Evolutionary conservation across 2,888 invertebrate species (phyloP).

Genomic region (Morinoia aosen): DNA sequence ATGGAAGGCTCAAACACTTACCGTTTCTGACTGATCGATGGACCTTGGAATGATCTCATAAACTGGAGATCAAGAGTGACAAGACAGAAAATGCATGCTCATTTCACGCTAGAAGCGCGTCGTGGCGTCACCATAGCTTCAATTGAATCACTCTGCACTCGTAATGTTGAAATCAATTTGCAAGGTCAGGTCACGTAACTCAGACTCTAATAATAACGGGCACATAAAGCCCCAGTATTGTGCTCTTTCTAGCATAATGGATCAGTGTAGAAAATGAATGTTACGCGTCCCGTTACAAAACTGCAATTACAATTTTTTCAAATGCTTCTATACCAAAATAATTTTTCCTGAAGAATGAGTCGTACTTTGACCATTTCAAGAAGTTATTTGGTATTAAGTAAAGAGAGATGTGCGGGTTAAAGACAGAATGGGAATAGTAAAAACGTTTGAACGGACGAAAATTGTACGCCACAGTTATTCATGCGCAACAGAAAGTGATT

Average conservation of each 20-base stretch:
- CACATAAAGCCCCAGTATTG: background rate
- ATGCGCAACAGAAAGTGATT: too few species aligned
- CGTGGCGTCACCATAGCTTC: background rate
- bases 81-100: background rate
- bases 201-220: background rate
- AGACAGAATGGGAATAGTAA: background rate
- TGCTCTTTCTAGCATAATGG: background rate
- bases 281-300: background rate
- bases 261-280: background rate
- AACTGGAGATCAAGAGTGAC: background rate
- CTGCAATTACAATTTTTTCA: background rate
- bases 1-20: background rate
- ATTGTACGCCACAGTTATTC: background rate
- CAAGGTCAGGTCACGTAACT: background rate
- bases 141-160: background rate
- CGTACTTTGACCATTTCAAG: too few species aligned
- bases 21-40: background rate
- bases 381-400: background rate
- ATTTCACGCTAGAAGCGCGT: background rate
- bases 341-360: too few species aligned
- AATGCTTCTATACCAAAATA: background rate
- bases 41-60: conserved; percentile 12
- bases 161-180: background rate
- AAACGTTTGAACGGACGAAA: background rate
- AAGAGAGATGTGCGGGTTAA: background rate